These are phyloP conservation scores for Brachypodius melanocephalos DNA, from an alignment of 2,113 vertebrate species.

Conservation along the genomic window DNA sequence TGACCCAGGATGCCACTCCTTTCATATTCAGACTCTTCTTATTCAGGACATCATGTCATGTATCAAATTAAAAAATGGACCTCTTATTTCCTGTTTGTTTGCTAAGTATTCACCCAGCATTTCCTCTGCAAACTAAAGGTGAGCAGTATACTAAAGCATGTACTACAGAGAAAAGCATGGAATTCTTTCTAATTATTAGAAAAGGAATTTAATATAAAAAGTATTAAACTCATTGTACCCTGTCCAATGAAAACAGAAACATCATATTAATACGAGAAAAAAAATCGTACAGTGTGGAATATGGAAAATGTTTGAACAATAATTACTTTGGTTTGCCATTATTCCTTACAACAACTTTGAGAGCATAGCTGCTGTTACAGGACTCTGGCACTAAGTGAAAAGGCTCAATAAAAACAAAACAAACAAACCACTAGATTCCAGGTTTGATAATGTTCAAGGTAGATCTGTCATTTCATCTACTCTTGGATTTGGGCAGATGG, in stretches of 20 bases:
- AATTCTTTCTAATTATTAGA: constrained; percentile 54
- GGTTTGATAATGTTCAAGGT: not conserved
- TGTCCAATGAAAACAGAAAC: constrained; percentile 53
- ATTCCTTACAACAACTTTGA: not conserved
- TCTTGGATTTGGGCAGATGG: not conserved
- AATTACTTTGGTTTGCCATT: not conserved
- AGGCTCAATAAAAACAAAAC: not conserved
- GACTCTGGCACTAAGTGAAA: not conserved
- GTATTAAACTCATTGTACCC: constrained; percentile 37
- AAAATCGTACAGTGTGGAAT: not conserved
- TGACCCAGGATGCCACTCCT: not conserved
- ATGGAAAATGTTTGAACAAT: constrained; percentile 9
- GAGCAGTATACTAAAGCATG: not conserved
- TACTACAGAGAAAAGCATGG: not conserved
- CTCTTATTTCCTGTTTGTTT: constrained; percentile 51
- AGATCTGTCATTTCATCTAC: not conserved
- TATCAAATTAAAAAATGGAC: constrained; percentile 22
- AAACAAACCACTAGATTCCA: not conserved
- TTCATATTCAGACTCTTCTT: not conserved
- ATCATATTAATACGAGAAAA: constrained; percentile 31
- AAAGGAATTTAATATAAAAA: constrained; percentile 66
- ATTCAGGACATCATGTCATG: not conserved
- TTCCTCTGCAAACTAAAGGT: constrained; percentile 15
- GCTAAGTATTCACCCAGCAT: not conserved
- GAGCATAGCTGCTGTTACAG: not conserved